phyloP scores from a whole-genome alignment of 2,888 invertebrate species.

The Drosophila mulleri region DNA sequence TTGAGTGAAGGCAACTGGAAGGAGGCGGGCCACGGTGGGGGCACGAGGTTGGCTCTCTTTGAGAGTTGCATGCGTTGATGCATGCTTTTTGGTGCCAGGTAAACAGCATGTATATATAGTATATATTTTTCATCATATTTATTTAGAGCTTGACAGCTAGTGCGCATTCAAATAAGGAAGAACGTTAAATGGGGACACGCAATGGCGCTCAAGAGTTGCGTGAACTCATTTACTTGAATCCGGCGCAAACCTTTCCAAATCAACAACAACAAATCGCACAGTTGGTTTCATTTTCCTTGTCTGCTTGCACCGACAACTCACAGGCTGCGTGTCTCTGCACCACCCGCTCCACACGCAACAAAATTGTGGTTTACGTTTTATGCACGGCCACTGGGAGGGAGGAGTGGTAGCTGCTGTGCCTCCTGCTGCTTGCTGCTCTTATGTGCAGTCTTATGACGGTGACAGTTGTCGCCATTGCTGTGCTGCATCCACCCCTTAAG shows the following conservation, averaged over 20 bases:
- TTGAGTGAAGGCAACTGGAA: conserved; percentile 24
- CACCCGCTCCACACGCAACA: conserved; percentile 32
- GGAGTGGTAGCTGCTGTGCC: background rate
- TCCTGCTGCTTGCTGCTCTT: conserved; percentile 2
- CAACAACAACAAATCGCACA: conserved; percentile 7
- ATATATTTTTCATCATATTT: conserved; percentile 18
- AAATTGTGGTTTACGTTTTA: conserved; percentile 65
- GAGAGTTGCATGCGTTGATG: conserved; percentile 48
- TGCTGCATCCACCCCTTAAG: conserved; percentile 34
- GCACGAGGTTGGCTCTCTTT: conserved; percentile 12
- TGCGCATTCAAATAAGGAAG: conserved; percentile 4
- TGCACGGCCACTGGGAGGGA: conserved; percentile 11
- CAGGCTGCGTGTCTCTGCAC: conserved; percentile 4
- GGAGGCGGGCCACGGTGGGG: conserved; percentile 1
- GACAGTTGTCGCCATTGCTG: conserved; percentile 68
- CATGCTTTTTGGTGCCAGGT: conserved; percentile 44
- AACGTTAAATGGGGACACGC: background rate
- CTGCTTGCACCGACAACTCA: conserved; percentile 2
- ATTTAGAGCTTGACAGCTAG: conserved; percentile 22
- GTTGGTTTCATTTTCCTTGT: conserved; percentile 64
- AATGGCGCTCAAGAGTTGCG: background rate
- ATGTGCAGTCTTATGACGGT: conserved; percentile 69
- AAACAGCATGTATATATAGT: conserved; percentile 42
- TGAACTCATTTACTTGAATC: background rate
- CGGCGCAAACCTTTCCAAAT: background rate